Evolutionary conservation across 2,113 vertebrate species (phyloP).

Genomic region (Siniperca knerii): DNA sequence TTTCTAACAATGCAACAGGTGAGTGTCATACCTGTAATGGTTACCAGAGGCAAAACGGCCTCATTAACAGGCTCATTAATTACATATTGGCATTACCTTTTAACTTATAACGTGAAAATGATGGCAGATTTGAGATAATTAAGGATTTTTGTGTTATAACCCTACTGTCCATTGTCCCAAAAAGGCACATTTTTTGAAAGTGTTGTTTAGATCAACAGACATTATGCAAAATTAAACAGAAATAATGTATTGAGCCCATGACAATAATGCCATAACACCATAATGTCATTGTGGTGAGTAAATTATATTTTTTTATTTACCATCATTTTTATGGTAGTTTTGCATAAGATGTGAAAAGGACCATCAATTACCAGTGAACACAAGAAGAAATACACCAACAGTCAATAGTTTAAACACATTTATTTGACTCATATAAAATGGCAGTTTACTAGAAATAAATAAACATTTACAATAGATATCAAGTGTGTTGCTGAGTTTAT

Average conservation of each 20-base stretch:
- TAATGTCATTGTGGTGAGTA: background rate
- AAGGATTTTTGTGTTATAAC: background rate
- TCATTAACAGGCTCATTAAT: background rate
- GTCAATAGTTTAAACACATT: slow-evolving; percentile 37
- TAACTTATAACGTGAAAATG: background rate
- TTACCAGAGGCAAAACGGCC: background rate
- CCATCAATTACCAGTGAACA: background rate
- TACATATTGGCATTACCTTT: background rate
- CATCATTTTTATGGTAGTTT: background rate
- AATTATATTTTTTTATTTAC: background rate
- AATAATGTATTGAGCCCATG: background rate
- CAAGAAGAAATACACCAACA: background rate
- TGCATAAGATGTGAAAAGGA: background rate
- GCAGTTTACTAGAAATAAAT: slow-evolving; percentile 66
- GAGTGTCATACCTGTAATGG: background rate
- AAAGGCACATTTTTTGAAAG: background rate
- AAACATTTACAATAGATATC: slow-evolving; percentile 59
- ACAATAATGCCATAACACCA: background rate
- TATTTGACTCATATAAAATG: slow-evolving; percentile 75
- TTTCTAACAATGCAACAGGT: slow-evolving; percentile 18
- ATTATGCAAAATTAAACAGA: too few species aligned
- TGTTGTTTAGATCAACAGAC: background rate
- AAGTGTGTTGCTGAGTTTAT: slow-evolving; percentile 32
- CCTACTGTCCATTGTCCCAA: background rate
- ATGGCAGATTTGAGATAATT: background rate